phyloP scores from a whole-genome alignment of 2,888 invertebrate species.

The Carterocephalus palaemon region DNA sequence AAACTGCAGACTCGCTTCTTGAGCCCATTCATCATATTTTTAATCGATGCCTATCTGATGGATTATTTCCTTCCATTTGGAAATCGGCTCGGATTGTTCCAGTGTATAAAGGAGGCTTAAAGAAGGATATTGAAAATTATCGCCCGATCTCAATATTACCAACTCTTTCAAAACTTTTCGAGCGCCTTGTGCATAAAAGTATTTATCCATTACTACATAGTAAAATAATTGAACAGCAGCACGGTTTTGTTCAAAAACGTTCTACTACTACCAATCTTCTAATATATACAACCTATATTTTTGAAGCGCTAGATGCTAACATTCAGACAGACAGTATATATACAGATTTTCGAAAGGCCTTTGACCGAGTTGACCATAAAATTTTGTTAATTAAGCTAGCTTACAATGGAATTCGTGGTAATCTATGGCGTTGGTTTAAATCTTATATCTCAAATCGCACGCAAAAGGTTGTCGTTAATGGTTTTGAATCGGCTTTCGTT shows the following conservation, averaged over 20 bases:
- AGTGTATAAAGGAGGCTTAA: constrained; percentile 25
- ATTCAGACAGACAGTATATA: constrained; percentile 13
- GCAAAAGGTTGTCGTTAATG: constrained; percentile 24
- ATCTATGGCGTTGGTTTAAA: constrained; percentile 23
- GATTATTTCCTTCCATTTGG: constrained; percentile 28
- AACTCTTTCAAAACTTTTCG: constrained; percentile 30
- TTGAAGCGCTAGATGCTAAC: constrained; percentile 2
- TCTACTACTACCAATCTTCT: constrained; percentile 12
- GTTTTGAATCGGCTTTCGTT: constrained; percentile 19
- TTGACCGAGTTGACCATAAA: constrained; percentile 29
- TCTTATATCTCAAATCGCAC: constrained; percentile 25
- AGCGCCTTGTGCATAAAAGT: constrained; percentile 26
- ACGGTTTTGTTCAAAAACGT: constrained; percentile 13
- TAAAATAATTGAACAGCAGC: constrained; percentile 27
- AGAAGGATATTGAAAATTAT: constrained; percentile 27
- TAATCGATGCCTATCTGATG: constrained; percentile 17
- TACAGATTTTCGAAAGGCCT: constrained; percentile 27
- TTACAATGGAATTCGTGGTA: constrained; percentile 26
- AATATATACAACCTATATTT: constrained; percentile 12
- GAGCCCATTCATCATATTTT: constrained; percentile 7
- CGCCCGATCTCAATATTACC: constrained; percentile 29
- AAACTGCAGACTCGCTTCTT: constrained; percentile 1
- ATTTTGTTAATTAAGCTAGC: constrained; percentile 23
- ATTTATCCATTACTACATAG: constrained; percentile 28
- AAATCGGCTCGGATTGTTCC: constrained; percentile 27